Evolutionary conservation across 2,888 invertebrate genomes (phyloP).

Genomic region (Creontiades dilutus): DNA sequence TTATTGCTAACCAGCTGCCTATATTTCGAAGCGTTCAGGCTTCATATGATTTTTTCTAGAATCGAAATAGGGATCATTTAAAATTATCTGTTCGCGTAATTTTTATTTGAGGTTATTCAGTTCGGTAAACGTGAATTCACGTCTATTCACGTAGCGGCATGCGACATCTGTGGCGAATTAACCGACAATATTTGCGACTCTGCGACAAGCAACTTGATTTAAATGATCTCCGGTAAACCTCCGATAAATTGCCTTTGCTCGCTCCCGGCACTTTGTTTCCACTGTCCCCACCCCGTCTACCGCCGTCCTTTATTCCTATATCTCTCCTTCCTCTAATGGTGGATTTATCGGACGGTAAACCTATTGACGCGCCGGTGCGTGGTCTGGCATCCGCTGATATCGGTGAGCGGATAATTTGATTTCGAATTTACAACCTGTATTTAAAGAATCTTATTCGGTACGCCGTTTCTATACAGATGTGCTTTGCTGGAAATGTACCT

Average conservation of each 20-base stretch:
- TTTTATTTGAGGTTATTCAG: too few relatives aligned
- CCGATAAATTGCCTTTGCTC: not conserved
- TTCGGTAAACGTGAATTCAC: too few relatives aligned
- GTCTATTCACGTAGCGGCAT: too few relatives aligned
- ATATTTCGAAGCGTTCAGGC: too few relatives aligned
- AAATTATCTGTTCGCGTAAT: too few relatives aligned
- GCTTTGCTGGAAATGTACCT: not conserved
- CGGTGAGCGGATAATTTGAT: slow-evolving; percentile 27
- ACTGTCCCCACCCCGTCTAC: not conserved
- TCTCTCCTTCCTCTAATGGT: not conserved
- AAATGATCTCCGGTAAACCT: slow-evolving; percentile 4
- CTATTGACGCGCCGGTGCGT: slow-evolving; percentile 20
- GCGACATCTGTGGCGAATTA: not conserved
- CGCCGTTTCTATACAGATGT: not conserved
- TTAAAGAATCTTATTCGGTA: not conserved
- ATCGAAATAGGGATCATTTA: too few relatives aligned
- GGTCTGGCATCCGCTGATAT: slow-evolving; percentile 30
- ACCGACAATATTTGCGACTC: not conserved
- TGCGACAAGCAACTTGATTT: not conserved
- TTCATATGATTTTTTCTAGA: too few relatives aligned
- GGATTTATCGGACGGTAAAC: slow-evolving; percentile 29
- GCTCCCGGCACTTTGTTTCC: slow-evolving; percentile 6
- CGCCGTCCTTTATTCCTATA: slow-evolving; percentile 17
- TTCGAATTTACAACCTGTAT: not conserved
- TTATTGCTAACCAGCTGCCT: too few relatives aligned